Base-by-base conservation (phyloP, 2,797 vertebrate species). In the Hypotaenidia philippensis region DNA sequence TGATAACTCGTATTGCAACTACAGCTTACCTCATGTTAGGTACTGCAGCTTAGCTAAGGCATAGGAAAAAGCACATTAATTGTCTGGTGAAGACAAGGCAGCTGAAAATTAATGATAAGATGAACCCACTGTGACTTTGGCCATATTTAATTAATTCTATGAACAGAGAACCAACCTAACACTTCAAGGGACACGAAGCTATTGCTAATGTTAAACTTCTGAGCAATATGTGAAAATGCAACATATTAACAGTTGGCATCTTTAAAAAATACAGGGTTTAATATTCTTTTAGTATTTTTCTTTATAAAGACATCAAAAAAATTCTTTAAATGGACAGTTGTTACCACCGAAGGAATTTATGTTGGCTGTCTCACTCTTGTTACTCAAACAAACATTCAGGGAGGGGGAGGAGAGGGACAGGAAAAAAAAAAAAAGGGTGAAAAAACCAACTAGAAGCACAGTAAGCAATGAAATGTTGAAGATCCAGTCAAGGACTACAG, bases 61-160 rank as follows among this genome's bases (percentile, higher is more conserved):
- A 27, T 23, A 66, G 57, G 44, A n/a, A 63, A 65, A 94, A 83
- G 84, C 16, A 63, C 11, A 29, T 10, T 49, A 13, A 26, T 44
- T 68, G 27, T 36, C 64, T 32, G 14, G 25, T 26, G 20, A 89
- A 80, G 64, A 71, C 27, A 83, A 77, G 57, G 22, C 23, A 57
- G 61, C 17, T 57, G 70, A 83, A 86, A 93, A 61, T 63, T 80
- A 81, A 72, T 19, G 21, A 18, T 31, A 61, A 87, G 70, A 74
- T 9, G n/a, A 84, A 61, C 60, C 71, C 3, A 1, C 25, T 57
- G 5, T 60, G 53, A 50, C 41, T 47, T 29, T 68, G 31, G 23
- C 61, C 15, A 6, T 38, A 79, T 69, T 89, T 70, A 59, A 69
- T 61, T 81, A 34, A 18, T 68, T 78, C 85, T 69, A 55, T 56